Percentiles rank a stretch among this genome's conserved stretches.
These are phyloP conservation scores for Sturmia bella DNA, from an alignment of 2,888 invertebrate species.

Conservation along the genomic window DNA sequence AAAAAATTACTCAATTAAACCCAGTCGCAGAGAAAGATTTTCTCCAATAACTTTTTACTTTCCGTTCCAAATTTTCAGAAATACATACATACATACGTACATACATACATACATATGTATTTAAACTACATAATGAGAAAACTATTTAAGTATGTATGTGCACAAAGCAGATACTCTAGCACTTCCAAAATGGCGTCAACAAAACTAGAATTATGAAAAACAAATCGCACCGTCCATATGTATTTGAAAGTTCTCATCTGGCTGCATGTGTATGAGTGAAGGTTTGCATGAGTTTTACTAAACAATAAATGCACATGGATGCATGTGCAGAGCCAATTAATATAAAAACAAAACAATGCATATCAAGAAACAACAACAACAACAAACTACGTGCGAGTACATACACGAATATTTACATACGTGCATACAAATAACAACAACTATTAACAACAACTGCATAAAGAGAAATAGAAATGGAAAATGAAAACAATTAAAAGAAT, in stretches of 20 bases:
- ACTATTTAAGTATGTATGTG: background rate
- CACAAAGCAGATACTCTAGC: background rate
- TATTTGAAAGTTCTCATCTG: constrained; percentile 38
- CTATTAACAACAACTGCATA: constrained; percentile 38
- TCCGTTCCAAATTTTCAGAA: no score
- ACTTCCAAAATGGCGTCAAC: constrained; percentile 78
- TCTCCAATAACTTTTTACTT: no score
- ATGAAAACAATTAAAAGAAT: constrained; percentile 29
- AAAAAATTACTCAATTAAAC: no score
- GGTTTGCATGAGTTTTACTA: constrained; percentile 33
- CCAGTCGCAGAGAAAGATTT: no score
- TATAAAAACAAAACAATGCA: constrained; percentile 51
- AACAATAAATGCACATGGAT: constrained; percentile 46
- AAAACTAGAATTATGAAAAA: constrained; percentile 58
- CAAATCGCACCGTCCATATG: constrained; percentile 19
- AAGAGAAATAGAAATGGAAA: constrained; percentile 47
- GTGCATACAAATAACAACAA: constrained; percentile 17
- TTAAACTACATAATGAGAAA: background rate
- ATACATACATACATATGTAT: background rate
- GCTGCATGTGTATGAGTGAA: constrained; percentile 2
- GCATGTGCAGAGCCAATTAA: constrained; percentile 69
- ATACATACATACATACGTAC: background rate
- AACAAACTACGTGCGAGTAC: constrained; percentile 18
- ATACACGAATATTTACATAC: background rate
- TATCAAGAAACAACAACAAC: constrained; percentile 64